phyloP scores from a whole-genome alignment of 2,888 invertebrate species.

The Hyposoter dolosus region DNA sequence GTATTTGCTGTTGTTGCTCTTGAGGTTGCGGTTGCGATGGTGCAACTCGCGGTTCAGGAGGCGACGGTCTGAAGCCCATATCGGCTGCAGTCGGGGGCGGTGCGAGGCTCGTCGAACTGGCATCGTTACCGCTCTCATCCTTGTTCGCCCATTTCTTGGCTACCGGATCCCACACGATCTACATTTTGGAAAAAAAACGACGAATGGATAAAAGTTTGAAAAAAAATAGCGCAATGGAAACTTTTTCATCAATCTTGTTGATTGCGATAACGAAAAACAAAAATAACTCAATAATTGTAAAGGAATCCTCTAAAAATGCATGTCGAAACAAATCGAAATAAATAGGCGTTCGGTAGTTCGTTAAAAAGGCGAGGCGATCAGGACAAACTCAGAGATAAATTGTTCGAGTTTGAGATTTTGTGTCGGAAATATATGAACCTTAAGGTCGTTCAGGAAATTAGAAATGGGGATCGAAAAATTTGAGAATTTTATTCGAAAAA shows the following conservation, averaged over 20 bases:
- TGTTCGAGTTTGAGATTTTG: not conserved
- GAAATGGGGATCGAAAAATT: not conserved
- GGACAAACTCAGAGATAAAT: not conserved
- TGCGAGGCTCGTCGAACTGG: constrained; percentile 85
- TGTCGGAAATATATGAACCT: not conserved
- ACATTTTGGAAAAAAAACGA: constrained; percentile 50
- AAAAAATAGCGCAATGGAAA: not conserved
- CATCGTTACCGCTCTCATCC: constrained; percentile 89
- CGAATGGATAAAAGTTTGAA: constrained; percentile 17
- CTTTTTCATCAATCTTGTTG: not conserved
- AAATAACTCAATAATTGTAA: not conserved
- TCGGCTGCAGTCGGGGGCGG: constrained; percentile 91
- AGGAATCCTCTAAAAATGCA: not conserved
- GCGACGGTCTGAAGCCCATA: constrained; percentile 78
- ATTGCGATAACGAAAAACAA: not conserved
- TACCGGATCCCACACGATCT: constrained; percentile 98
- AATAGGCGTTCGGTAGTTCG: not conserved
- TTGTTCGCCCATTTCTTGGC: constrained; percentile 94
- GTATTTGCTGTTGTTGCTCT: constrained; percentile 68
- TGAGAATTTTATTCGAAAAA: not conserved
- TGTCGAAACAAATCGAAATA: not conserved
- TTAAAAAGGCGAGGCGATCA: not conserved
- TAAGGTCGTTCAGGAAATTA: not conserved
- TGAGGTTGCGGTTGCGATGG: constrained; percentile 81
- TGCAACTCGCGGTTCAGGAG: constrained; percentile 70